Evolutionary conservation across 2,888 invertebrate species (phyloP).

Genomic region (Tetrapedia diversipes): DNA sequence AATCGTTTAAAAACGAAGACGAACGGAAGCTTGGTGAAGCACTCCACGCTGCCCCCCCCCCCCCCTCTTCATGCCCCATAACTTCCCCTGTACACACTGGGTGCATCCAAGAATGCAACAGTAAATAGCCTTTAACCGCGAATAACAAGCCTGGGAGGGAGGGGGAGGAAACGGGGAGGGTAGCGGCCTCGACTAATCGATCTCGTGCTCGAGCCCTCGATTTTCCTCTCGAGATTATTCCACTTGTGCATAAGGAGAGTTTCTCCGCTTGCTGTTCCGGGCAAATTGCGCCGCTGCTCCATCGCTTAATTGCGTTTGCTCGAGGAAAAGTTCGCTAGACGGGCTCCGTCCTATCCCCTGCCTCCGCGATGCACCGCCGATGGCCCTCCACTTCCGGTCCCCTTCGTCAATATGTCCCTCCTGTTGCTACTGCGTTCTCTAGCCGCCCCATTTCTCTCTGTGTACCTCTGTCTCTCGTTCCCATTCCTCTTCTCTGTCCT

Average conservation of each 20-base stretch:
- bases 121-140: slow-evolving; percentile 35
- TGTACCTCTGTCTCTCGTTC: no score
- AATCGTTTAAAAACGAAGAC: no score
- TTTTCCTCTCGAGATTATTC: slow-evolving; percentile 61
- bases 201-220: slow-evolving; percentile 52
- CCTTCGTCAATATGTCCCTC: slow-evolving; percentile 27
- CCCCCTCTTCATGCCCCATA: background rate
- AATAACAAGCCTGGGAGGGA: slow-evolving; percentile 32
- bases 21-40: no score
- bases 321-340: slow-evolving; percentile 52
- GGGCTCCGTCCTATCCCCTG: slow-evolving; percentile 8
- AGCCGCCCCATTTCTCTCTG: background rate
- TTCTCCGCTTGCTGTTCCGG: slow-evolving; percentile 52
- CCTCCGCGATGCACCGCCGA: slow-evolving; percentile 17
- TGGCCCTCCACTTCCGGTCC: slow-evolving; percentile 19
- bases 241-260: slow-evolving; percentile 59
- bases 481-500: no score
- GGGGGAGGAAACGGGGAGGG: no score
- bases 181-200: slow-evolving; percentile 46
- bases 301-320: slow-evolving; percentile 64
- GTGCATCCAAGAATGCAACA: slow-evolving; percentile 16
- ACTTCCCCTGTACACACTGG: no score
- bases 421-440: slow-evolving; percentile 5
- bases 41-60: background rate
- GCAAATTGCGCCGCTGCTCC: slow-evolving; percentile 55